Conservation (phyloP, 2,113 vertebrate species). For the Platycercus adscitus region DNA sequence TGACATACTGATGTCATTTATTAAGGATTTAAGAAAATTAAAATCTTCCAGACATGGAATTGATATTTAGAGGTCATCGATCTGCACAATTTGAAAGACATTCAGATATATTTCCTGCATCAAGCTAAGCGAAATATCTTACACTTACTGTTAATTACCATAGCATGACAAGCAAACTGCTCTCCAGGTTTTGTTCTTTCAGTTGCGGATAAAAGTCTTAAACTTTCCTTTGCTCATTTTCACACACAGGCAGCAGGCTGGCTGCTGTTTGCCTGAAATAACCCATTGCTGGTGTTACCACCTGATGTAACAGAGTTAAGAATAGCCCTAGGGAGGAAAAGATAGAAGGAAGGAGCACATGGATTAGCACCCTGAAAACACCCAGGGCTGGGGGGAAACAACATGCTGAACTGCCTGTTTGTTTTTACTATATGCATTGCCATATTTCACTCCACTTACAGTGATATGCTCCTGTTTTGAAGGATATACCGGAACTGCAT, state of each 20-base stretch:
- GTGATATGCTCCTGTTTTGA: background rate
- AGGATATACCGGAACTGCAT: background rate
- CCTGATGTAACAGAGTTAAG: background rate
- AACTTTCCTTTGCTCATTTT: background rate
- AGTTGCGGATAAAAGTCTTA: background rate
- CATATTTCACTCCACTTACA: background rate
- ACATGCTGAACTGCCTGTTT: background rate
- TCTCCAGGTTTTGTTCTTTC: background rate
- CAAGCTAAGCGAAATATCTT: background rate
- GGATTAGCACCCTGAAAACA: background rate
- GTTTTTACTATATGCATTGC: background rate
- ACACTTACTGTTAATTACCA: background rate
- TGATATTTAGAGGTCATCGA: background rate
- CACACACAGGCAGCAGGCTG: background rate
- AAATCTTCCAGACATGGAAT: background rate
- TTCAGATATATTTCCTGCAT: conserved; percentile 18
- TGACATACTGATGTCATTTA: background rate
- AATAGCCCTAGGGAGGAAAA: background rate
- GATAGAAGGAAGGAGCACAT: background rate
- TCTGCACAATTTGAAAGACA: background rate
- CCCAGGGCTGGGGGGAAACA: background rate
- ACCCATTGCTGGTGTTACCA: background rate
- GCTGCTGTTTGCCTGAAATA: background rate
- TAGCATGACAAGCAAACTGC: background rate
- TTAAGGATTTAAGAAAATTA: background rate